phyloP scores from a whole-genome alignment of 2,888 invertebrate genomes.

The Blomia tropicalis region DNA sequence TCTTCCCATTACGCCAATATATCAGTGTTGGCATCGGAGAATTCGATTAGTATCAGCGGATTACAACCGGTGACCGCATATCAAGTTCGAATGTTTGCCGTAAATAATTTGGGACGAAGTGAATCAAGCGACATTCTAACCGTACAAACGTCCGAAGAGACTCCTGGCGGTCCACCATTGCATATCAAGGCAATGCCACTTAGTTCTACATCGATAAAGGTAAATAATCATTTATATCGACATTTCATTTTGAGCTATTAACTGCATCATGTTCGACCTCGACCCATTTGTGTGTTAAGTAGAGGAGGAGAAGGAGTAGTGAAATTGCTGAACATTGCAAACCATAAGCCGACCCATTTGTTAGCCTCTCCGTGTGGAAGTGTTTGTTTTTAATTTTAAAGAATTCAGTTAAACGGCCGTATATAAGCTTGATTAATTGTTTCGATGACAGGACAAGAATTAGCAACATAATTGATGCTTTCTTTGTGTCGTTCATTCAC shows the following conservation, averaged over 20 bases:
- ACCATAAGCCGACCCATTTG: too few species aligned
- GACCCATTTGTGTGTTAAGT: neutral
- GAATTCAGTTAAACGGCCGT: too few species aligned
- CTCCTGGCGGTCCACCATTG: slow-evolving; percentile 29
- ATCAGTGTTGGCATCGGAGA: slow-evolving; percentile 27
- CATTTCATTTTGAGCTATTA: too few species aligned
- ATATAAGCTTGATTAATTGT: slow-evolving; percentile 7
- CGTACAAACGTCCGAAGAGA: slow-evolving; percentile 33
- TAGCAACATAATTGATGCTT: neutral
- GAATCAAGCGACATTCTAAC: slow-evolving; percentile 33
- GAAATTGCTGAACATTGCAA: too few species aligned
- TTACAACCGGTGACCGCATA: slow-evolving; percentile 36
- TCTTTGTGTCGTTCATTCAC: neutral
- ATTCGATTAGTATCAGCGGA: slow-evolving; percentile 31
- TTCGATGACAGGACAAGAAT: neutral
- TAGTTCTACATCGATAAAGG: slow-evolving; percentile 28
- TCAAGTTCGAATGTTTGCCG: slow-evolving; percentile 35
- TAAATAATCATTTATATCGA: too few species aligned
- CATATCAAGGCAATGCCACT: slow-evolving; percentile 27
- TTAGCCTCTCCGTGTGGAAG: too few species aligned
- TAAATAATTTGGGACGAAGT: slow-evolving; percentile 36
- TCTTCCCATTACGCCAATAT: slow-evolving; percentile 24
- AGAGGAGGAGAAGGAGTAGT: too few species aligned
- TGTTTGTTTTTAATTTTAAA: slow-evolving; percentile 1
- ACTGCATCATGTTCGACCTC: neutral